A percentile compares a stretch with the other conserved stretches of the same genome.
These are phyloP conservation scores for Crenichthys baileyi DNA, from an alignment of 2,797 vertebrate genomes.

Conservation along the genomic window DNA sequence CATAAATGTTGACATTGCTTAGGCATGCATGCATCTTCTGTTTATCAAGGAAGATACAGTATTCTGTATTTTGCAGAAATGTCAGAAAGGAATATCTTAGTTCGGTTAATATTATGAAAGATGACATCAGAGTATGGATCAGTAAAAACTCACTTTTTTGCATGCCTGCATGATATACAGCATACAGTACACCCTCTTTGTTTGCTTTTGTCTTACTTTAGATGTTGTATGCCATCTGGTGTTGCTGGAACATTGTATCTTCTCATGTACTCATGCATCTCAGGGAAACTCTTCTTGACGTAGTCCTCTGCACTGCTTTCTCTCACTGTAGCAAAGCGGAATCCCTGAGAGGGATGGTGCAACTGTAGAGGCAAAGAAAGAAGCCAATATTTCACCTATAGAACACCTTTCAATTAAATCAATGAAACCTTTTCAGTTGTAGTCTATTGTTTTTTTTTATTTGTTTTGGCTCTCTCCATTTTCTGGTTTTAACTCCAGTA, in stretches of 20 bases:
- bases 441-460: not conserved
- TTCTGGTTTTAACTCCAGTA: not conserved
- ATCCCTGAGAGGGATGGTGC: slow-evolving; percentile 98
- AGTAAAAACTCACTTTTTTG: not conserved
- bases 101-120: slow-evolving; percentile 2
- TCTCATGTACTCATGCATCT: slow-evolving; percentile 99
- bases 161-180: slow-evolving; percentile 1
- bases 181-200: not conserved
- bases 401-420: slow-evolving; percentile 12
- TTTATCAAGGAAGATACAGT: slow-evolving; percentile 5
- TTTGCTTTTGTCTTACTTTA: slow-evolving; percentile 87
- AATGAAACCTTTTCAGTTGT: not conserved
- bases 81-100: slow-evolving; percentile 7
- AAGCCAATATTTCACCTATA: slow-evolving; percentile 20
- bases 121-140: not conserved
- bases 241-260: slow-evolving; percentile 95
- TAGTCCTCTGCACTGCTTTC: slow-evolving; percentile 98
- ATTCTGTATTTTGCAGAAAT: slow-evolving; percentile 22
- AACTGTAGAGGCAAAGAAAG: slow-evolving; percentile 79
- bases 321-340: slow-evolving; percentile 94
- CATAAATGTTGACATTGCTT: slow-evolving; percentile 15
- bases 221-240: slow-evolving; percentile 88
- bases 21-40: not conserved
- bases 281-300: slow-evolving; percentile 96
- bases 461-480: not conserved